Percentiles rank a stretch among this genome's conserved stretches.
phyloP scores from a whole-genome alignment of 2,113 vertebrate species.

The Phainopepla nitens region DNA sequence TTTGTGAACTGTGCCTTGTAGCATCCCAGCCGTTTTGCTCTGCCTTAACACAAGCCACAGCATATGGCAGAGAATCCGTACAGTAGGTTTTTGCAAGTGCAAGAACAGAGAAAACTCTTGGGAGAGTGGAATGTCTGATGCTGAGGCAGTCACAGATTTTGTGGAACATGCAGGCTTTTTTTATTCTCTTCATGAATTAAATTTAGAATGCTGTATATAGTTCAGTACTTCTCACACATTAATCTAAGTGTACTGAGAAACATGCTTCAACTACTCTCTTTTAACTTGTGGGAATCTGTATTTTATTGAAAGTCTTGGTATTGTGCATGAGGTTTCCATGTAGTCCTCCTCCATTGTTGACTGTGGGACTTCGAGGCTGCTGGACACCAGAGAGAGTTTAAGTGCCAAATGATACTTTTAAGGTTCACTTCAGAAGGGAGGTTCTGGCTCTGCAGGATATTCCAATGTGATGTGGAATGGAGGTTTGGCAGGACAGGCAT shows the following conservation, averaged over 20 bases:
- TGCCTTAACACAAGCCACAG: neutral
- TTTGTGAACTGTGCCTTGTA: neutral
- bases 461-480: rapidly evolving
- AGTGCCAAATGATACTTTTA: neutral
- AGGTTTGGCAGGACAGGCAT: neutral
- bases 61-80: conserved; percentile 31
- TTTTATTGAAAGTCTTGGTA: neutral
- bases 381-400: neutral
- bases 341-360: neutral
- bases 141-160: conserved; percentile 31
- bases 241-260: neutral
- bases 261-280: neutral
- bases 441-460: neutral
- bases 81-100: neutral
- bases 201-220: conserved; percentile 19
- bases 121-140: neutral
- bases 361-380: neutral
- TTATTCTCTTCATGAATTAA: neutral
- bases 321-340: neutral
- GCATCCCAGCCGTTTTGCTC: neutral
- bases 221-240: neutral
- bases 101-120: conserved; percentile 6
- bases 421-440: neutral
- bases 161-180: conserved; percentile 8
- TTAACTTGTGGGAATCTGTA: neutral